Evolutionary conservation across 1,140 invertebrate genomes (phyloP), one percentile per base, ranked within the genome.

Genomic region (Monomorium pharaonis): DNA sequence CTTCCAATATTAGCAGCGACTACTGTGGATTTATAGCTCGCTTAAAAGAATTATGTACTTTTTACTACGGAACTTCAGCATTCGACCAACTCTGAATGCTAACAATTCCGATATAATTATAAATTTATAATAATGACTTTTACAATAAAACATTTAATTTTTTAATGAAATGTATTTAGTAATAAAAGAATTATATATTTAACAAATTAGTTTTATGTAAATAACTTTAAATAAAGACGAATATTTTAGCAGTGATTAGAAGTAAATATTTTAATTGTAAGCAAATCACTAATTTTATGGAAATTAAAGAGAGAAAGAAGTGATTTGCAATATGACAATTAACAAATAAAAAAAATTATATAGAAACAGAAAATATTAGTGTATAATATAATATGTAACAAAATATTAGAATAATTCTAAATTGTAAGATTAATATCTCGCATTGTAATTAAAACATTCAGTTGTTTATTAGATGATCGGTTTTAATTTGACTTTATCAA

Each of bases 201-300:
- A 47, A 42, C 6, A 30, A 16, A 54, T 81, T 21, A 42, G 54
- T 70, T 47, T 67, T 42, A 62, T 81, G 42, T 83, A 70, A 76
- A 51, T 7, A 7, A 56, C 18, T 49, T 33, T 65, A 54, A 84
- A 76, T 87, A 87, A 88, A 88, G 14, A 10, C 42, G 6, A 76
- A 60, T 84, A 88, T 88, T 88, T 88, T 77, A 88, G 86, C 69
- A 76, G 54, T 75, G 81, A 65, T 14, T 49, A 44, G 21, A 65
- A 27, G 24, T 33, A 77, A n/a, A 65, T 49, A 77, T 74, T 75
- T 16, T 42, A n/a, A n/a, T n/a, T n/a, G n/a, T n/a, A n/a, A n/a
- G 4, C 4, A 37, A 27, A 62, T 12, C 14, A 27, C n/a, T 62
- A 16, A 33, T 16, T 2, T 62, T 12, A 62, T 27, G 3, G 9